Conservation (phyloP, 30 jellyfish, hydroid and myxozoan species). For the Rhopilema esculentum region DNA sequence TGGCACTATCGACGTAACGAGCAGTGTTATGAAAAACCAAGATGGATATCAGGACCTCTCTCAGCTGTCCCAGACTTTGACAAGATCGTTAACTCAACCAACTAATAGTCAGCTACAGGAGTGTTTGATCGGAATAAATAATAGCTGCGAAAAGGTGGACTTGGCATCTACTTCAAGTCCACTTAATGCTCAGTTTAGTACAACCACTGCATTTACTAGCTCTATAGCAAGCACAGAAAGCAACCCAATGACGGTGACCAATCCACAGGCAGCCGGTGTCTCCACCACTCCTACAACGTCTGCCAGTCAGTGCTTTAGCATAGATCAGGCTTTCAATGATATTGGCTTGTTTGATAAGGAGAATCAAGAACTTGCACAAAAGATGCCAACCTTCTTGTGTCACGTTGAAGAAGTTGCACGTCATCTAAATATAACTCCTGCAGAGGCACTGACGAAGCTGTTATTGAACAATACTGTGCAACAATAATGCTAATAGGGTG, state of each 20-base stretch:
- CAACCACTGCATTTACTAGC: not conserved
- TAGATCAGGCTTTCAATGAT: constrained; percentile 24
- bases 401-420: constrained; percentile 9
- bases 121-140: no score
- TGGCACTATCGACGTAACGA: not conserved
- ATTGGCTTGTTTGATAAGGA: not conserved
- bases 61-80: no score
- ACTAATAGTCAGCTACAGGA: no score
- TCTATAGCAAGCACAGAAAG: not conserved
- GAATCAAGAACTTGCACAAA: not conserved
- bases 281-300: not conserved
- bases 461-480: not conserved
- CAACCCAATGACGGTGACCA: not conserved
- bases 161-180: no score
- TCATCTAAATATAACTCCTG: not conserved
- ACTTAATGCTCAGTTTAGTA: no score
- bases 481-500: not conserved
- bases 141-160: no score
- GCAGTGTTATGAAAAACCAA: not conserved
- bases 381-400: constrained; percentile 18
- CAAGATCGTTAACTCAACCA: no score
- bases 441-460: not conserved
- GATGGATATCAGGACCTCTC: not conserved
- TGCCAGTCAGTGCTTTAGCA: not conserved
- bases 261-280: not conserved